These are phyloP conservation scores for Babyrousa celebensis DNA, from an alignment of 2,797 vertebrate species.

Conservation along the genomic window DNA sequence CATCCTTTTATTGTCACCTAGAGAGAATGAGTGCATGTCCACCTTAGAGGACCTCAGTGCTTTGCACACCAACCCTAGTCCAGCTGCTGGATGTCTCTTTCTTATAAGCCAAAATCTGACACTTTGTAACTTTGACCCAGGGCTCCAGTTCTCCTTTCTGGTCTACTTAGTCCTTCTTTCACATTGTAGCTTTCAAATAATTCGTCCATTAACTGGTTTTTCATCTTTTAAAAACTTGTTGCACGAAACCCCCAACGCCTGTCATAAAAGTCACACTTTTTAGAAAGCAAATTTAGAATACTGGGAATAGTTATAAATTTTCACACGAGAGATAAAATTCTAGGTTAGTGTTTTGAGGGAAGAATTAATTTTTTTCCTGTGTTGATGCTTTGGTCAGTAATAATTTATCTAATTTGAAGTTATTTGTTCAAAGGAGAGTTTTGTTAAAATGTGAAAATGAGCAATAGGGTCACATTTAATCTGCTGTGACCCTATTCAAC, in stretches of 20 bases:
- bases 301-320: conserved; percentile 60
- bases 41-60: background rate
- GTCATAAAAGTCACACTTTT: conserved; percentile 46
- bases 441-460: conserved; percentile 69
- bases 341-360: conserved; percentile 39
- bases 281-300: conserved; percentile 51
- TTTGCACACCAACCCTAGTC: background rate
- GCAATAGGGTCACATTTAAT: conserved; percentile 58
- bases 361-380: conserved; percentile 42
- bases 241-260: background rate
- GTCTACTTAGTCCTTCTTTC: background rate
- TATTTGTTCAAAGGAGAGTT: conserved; percentile 52
- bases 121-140: background rate
- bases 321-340: conserved; percentile 57
- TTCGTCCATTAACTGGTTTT: background rate
- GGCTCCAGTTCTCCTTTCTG: conserved; percentile 5
- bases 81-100: background rate
- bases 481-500: conserved; percentile 39
- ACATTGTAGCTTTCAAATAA: background rate
- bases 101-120: background rate
- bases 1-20: background rate
- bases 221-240: conserved; percentile 44
- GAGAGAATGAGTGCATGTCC: background rate
- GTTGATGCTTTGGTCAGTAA: conserved; percentile 41
- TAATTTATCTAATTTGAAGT: conserved; percentile 36